Base-by-base conservation (phyloP, 2,888 invertebrate genomes). In the Melipona beecheii region DNA sequence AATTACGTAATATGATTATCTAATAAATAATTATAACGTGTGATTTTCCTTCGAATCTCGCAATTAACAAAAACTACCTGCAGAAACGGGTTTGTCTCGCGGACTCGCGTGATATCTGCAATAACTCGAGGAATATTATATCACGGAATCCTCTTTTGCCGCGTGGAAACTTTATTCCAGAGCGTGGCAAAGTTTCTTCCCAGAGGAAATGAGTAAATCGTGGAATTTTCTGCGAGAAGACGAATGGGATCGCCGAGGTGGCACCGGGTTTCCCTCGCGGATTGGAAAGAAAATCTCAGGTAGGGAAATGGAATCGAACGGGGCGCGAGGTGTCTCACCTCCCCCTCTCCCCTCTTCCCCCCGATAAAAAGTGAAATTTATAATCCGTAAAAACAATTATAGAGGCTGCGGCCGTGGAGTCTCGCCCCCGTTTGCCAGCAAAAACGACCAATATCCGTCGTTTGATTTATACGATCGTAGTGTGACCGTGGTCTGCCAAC, bases 341-440 rank as follows among this genome's bases (percentile, higher is more conserved):
- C 2, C 27, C 27, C 36, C 9, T 1, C 27, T 1, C 27, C 9
- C 9, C 9, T 9, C 36, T 36, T 0, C 36, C 36, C 36, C 36
- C 36, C 54, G 74, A 50, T 52, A 83, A 84, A 86, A 92, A 91
- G 90, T 82, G 89, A 93, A 93, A 93, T 93, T 93, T 93, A 93
- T 93, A 93, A 93, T 93, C 93, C 93, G 92, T 93, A 93, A 93
- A 93, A 93, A 93, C 93, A 93, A 93, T 93, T 93, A 93, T 91
- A 89, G 87, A 85, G 81, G 84, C 89, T 85, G 83, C 88, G 81
- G 76, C 70, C 73, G 83, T 73, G 76, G 62, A 64, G 80, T 79
- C 81, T 78, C 88, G 86, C 52, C 65, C 71, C 71, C 80, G 36
- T 36, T 68, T 76, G 70, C 84, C 85, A 83, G 88, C 91, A 93